phyloP scores from a whole-genome alignment of 1,140 invertebrate genomes.

The Microplitis mediator region DNA sequence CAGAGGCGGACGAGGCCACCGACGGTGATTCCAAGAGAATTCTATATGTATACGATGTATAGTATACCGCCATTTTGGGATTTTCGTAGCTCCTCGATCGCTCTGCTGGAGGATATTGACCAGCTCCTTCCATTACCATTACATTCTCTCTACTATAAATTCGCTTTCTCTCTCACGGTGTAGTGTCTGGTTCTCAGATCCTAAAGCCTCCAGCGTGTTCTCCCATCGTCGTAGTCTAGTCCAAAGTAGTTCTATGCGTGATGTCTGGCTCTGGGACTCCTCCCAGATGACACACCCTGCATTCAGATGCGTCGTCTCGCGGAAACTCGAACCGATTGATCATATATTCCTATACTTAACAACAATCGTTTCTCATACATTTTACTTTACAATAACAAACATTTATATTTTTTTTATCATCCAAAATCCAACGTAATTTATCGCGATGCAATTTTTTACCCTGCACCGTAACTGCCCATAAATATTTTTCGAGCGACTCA shows the following conservation, averaged over 20 bases:
- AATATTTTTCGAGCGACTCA: no score
- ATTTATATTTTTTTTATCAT: no score
- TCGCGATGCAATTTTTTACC: no score
- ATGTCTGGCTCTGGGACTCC: neutral
- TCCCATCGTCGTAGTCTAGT: neutral
- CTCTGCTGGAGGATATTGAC: neutral
- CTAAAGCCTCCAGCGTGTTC: neutral
- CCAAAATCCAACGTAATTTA: no score
- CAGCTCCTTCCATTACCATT: neutral
- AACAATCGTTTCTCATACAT: no score
- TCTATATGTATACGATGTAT: no score
- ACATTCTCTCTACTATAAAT: neutral
- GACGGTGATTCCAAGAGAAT: neutral
- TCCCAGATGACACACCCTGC: neutral
- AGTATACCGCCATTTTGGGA: constrained; percentile 1
- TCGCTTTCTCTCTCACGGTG: neutral
- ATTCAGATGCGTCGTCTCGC: neutral
- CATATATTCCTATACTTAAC: no score
- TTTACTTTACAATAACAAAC: no score
- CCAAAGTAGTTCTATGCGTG: no score
- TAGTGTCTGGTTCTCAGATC: neutral
- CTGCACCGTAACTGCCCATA: no score
- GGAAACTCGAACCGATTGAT: neutral
- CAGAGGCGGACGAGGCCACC: neutral
- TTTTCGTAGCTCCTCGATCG: neutral